Conservation (phyloP, 2,888 invertebrate genomes). For the Ichneumoninae sp. region DNA sequence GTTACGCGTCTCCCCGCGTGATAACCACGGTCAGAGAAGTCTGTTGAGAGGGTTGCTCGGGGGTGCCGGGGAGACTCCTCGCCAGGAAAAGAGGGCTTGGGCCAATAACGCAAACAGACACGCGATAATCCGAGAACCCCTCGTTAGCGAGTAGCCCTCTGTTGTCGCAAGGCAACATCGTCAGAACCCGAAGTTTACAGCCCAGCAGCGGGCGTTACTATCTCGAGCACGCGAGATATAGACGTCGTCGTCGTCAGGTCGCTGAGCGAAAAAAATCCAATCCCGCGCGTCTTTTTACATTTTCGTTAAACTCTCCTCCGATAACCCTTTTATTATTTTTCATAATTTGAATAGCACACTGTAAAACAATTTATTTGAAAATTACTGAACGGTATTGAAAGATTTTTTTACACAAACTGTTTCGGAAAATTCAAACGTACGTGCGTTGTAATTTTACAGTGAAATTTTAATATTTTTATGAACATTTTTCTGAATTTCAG, state of each 20-base stretch:
- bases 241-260: constrained; percentile 20
- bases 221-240: constrained; percentile 14
- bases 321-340: background rate
- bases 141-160: constrained; percentile 68
- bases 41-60: constrained; percentile 1
- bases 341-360: background rate
- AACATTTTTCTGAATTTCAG: too few species aligned
- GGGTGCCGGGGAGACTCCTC: constrained; percentile 16
- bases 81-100: constrained; percentile 32
- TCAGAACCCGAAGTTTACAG: constrained; percentile 15
- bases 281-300: background rate
- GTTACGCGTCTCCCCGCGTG: constrained; percentile 52
- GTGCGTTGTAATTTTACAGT: too few species aligned
- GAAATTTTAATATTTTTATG: too few species aligned
- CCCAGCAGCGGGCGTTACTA: background rate
- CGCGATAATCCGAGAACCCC: constrained; percentile 79
- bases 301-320: background rate
- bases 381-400: too few species aligned
- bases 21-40: constrained; percentile 42
- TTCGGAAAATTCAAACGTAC: too few species aligned
- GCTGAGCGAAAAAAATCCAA: background rate
- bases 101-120: constrained; percentile 80
- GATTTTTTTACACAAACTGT: too few species aligned
- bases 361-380: too few species aligned
- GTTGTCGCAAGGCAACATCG: constrained; percentile 35